Evolutionary conservation across 2,113 vertebrate species (phyloP).

Genomic region (Okapia johnstoni): DNA sequence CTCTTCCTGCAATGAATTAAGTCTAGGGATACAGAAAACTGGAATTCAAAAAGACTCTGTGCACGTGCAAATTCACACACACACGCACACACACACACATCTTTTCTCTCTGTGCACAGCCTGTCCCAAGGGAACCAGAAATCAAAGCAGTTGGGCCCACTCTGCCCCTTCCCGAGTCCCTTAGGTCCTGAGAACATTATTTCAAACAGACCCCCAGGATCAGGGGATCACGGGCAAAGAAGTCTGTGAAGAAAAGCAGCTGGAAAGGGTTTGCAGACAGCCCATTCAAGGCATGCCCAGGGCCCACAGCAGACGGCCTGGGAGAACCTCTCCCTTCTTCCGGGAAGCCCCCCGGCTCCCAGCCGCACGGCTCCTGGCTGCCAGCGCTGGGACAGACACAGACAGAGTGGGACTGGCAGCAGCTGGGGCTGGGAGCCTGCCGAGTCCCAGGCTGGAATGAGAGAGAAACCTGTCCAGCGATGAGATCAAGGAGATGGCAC

Average conservation of each 20-base stretch:
- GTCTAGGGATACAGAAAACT: not conserved
- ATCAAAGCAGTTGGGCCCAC: not conserved
- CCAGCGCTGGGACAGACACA: slow-evolving; percentile 57
- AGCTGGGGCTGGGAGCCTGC: slow-evolving; percentile 56
- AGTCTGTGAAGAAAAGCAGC: slow-evolving; percentile 24
- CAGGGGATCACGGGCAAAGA: not conserved
- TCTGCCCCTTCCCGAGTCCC: not conserved
- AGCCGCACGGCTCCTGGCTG: slow-evolving; percentile 32
- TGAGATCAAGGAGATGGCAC: slow-evolving; percentile 75
- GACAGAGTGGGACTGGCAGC: slow-evolving; percentile 54
- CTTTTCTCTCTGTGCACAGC: not conserved
- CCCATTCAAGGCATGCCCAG: not conserved
- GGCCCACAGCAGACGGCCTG: not conserved
- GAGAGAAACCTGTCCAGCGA: slow-evolving; percentile 63
- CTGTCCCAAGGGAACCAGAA: not conserved
- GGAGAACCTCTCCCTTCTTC: not conserved
- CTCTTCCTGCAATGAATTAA: not conserved
- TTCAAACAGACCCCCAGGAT: not conserved
- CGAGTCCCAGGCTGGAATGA: slow-evolving; percentile 61
- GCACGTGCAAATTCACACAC: accelerated
- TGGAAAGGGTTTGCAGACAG: not conserved
- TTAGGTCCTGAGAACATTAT: slow-evolving; percentile 28
- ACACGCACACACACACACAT: not conserved
- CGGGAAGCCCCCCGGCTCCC: slow-evolving; percentile 40
- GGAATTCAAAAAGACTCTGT: not conserved